Evolutionary conservation across 35 echinoderm and acorn worm genomes (phyloP), one percentile per base, ranked within the genome.

Genomic region (Heliocidaris erythrogramma): DNA sequence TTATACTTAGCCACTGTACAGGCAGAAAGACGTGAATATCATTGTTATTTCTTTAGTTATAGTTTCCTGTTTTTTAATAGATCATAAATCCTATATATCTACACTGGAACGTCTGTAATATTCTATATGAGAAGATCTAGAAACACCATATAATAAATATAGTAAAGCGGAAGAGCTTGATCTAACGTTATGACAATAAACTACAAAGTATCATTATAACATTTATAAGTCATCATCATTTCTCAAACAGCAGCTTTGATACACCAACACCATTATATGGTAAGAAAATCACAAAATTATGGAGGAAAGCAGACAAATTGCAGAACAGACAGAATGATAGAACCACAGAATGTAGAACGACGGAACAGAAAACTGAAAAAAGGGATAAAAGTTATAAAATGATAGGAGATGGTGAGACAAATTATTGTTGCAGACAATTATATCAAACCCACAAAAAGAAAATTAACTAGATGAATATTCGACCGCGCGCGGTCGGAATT

Each of bases 91-190:
- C 65, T 0, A 78, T 78, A 60, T 12, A 78, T 78, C 65, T 78
- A 78, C 65, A 78, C 27, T 78, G 65, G 65, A 78, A 78, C 65
- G 65, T 78, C 65, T 78, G 14, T 78, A 2, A 78, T 27, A 21
- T 21, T 78, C 65, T 60, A 7, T 56, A 14, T 10, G 52, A 56
- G 52, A 56, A 56, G 14, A 10, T 56, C 10, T 69, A 27, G 27
- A 27, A n/a, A 78, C 65, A 78, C 65, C 65, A 78, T 78, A 78
- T 78, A n/a, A 78, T 78, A 78, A 27, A 78, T n/a, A 78, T 78
- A n/a, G 21, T 78, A n/a, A 21, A 78, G 65, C 21, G 65, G 27
- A 78, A 27, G 7, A n/a, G 27, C 65, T 5, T 9, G 7, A 78
- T 24, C 65, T 78, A 78, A 7, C 18, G 27, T 17, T n/a, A 78